Percentiles rank a stretch among this genome's conserved stretches.
These are phyloP conservation scores for Melieria picta DNA, from an alignment of 2,888 invertebrate species.

Conservation along the genomic window DNA sequence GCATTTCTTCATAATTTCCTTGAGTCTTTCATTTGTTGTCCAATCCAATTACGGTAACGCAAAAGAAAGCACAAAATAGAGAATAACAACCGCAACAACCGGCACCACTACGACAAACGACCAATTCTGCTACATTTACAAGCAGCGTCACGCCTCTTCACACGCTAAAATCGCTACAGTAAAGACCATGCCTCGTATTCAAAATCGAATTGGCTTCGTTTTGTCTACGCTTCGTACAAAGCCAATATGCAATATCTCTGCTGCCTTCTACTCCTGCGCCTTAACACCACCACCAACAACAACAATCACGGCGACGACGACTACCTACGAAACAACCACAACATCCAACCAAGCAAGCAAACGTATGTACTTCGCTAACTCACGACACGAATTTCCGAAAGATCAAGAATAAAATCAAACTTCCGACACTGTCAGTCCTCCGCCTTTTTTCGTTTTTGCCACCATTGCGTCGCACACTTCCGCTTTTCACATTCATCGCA, in stretches of 20 bases:
- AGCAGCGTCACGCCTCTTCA: slow-evolving; percentile 17
- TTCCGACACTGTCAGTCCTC: slow-evolving; percentile 30
- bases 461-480: slow-evolving; percentile 39
- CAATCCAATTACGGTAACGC: no score
- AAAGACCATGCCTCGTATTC: slow-evolving; percentile 11
- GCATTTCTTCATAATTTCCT: slow-evolving; percentile 28
- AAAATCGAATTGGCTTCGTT: slow-evolving; percentile 30
- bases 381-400: slow-evolving; percentile 19
- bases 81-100: slow-evolving; percentile 13
- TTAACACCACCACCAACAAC: no score
- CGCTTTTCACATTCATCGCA: slow-evolving; percentile 34
- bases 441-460: slow-evolving; percentile 36
- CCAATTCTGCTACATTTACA: slow-evolving; percentile 26
- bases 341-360: not conserved
- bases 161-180: slow-evolving; percentile 9
- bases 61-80: no score
- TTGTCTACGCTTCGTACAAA: not conserved
- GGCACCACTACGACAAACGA: slow-evolving; percentile 25
- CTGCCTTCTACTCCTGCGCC: no score
- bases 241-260: no score
- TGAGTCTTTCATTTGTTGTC: not conserved
- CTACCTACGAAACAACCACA: not conserved
- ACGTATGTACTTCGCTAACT: slow-evolving; percentile 11
- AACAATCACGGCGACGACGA: no score
- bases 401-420: not conserved